Base-by-base conservation (phyloP, 92 coral and sea anemone genomes). In the Chrysogorgia sp. region DNA sequence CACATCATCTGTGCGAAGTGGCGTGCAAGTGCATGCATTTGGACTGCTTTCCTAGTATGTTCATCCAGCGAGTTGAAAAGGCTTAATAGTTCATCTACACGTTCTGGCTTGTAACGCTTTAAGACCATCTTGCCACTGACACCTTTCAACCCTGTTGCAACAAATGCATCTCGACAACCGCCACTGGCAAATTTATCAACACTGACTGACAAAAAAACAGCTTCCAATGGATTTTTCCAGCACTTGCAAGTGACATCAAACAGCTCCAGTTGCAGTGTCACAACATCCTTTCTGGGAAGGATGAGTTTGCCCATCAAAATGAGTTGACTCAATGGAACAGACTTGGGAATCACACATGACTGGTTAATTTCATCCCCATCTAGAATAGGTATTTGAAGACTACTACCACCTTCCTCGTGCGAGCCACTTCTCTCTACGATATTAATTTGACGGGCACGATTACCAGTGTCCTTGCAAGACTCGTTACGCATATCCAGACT, bases 21-120 rank as follows among this genome's bases (percentile, higher is more conserved):
- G 37, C 90, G 29, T 8, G 90, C 81, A 3, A 89, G 81, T 12
- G 87, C 71, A n/a, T 88, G 86, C 89, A 88, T 85, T 31, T 88
- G 92, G 8, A 84, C 92, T 13, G 53, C 53, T 45, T 88, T 88
- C 14, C 92, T 64, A 3, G 90, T 85, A 32, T 85, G 88, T 21
- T 60, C 60, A 9, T 88, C 81, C 0, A 37, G 65, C 2, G 81
- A 75, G 2, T 34, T 20, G 12, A 88, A 84, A 30, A 49, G 47
- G 30, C 67, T 59, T 76, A 58, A 57, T 12, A 84, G 53, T 78
- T 88, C 86, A 17, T 56, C 25, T 19, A 69, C 75, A 14, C 79
- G 88, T 7, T 81, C 86, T 22, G 71, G 53, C 63, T 75, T 81
- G 41, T 84, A 75, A n/a, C 79, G 77, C 40, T 88, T 88, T 17